Conservation (phyloP, 2,888 invertebrate species). For the Cantharis flavilabris region DNA sequence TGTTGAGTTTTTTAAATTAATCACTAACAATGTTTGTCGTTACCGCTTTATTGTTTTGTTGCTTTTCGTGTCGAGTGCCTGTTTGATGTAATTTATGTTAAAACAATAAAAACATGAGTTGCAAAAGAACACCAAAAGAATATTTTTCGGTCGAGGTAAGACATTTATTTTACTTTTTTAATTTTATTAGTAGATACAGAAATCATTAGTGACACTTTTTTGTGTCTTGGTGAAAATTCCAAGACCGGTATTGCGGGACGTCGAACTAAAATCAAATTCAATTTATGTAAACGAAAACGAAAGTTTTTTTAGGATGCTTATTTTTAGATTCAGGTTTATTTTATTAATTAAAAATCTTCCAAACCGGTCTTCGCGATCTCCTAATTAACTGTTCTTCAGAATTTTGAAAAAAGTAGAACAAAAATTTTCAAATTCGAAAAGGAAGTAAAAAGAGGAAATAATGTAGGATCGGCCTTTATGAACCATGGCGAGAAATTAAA, state of each 20-base stretch:
- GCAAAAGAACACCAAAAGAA: conserved; percentile 20
- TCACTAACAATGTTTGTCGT: conserved; percentile 16
- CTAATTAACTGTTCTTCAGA: background rate
- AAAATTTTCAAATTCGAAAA: background rate
- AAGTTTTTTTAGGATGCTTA: background rate
- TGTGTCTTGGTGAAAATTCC: background rate
- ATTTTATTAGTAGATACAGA: background rate
- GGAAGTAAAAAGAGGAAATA: background rate
- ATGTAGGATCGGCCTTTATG: background rate
- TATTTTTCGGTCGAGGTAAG: conserved; percentile 26
- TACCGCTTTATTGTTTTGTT: conserved; percentile 13
- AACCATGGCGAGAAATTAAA: background rate
- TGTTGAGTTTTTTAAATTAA: conserved; percentile 7
- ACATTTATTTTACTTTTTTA: background rate
- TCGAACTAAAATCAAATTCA: background rate
- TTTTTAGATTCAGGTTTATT: background rate
- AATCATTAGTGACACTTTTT: background rate
- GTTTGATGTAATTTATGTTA: conserved; percentile 8
- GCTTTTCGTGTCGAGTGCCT: conserved; percentile 20
- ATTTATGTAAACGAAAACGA: background rate
- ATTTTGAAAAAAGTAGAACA: background rate
- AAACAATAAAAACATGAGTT: conserved; percentile 16
- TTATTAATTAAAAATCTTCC: background rate
- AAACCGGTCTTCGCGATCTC: background rate
- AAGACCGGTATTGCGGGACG: background rate